Conservation (phyloP, 2,888 invertebrate species). For the Tenthredo mesomela region DNA sequence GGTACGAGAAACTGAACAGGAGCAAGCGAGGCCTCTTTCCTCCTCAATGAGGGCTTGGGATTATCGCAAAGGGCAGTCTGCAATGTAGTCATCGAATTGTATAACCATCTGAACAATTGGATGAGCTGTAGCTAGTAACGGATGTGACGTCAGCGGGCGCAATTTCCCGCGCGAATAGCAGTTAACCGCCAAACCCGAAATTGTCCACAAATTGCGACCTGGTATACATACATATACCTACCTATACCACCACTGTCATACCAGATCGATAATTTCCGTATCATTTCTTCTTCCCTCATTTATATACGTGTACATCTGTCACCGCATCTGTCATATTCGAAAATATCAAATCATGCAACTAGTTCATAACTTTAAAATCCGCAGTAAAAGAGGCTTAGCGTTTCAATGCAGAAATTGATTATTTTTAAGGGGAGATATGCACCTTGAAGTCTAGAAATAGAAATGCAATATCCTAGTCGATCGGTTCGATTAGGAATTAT, state of each 20-base stretch:
- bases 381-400: too few relatives aligned
- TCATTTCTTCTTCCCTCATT: not conserved
- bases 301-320: not conserved
- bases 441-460: too few relatives aligned
- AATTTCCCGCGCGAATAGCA: conserved; percentile 76
- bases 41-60: conserved; percentile 21
- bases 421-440: too few relatives aligned
- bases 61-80: conserved; percentile 12
- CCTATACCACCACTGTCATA: conserved; percentile 53
- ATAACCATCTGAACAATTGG: conserved; percentile 67
- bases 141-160: conserved; percentile 76
- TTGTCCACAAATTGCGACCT: conserved; percentile 66
- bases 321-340: not conserved
- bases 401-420: too few relatives aligned
- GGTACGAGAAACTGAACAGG: not conserved
- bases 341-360: not conserved
- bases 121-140: conserved; percentile 68
- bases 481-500: too few relatives aligned
- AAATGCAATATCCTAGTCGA: too few relatives aligned
- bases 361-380: not conserved
- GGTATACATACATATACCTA: conserved; percentile 60
- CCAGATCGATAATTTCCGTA: conserved; percentile 68
- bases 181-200: conserved; percentile 75
- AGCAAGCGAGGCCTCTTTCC: not conserved
- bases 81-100: conserved; percentile 56